A percentile compares a stretch with the other conserved stretches of the same genome.
Evolutionary conservation across 2,888 invertebrate species (phyloP).

Genomic region (Drosophila imparisetae): DNA sequence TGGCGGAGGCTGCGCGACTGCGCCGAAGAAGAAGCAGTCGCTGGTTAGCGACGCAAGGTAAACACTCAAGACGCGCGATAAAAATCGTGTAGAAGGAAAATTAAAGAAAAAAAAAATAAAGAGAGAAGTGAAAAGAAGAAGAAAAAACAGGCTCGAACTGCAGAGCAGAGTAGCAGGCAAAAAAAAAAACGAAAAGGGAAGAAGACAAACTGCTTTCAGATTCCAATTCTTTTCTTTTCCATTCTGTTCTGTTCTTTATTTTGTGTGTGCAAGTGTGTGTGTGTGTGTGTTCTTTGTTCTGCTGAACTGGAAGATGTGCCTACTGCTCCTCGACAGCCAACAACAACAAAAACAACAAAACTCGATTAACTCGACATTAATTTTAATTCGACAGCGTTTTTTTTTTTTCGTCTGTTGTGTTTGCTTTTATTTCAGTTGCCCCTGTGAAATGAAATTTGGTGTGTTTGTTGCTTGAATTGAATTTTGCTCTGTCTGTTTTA

Average conservation of each 20-base stretch:
- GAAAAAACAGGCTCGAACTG: constrained; percentile 54
- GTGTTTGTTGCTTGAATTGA: constrained; percentile 57
- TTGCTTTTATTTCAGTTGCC: constrained; percentile 37
- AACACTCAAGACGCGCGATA: constrained; percentile 62
- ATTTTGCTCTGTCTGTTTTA: constrained; percentile 55
- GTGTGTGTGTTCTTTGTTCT: constrained; percentile 52
- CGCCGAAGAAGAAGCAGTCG: constrained; percentile 23
- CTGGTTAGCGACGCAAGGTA: constrained; percentile 52
- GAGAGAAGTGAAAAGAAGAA: constrained; percentile 20
- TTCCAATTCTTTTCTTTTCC: constrained; percentile 65
- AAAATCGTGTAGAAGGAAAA: constrained; percentile 58
- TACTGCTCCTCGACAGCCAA: constrained; percentile 50
- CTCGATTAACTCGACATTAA: constrained; percentile 83
- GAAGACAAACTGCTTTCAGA: constrained; percentile 81
- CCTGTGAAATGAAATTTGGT: constrained; percentile 42
- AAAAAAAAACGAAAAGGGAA: constrained; percentile 55
- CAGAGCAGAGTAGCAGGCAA: constrained; percentile 35
- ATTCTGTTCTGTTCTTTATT: constrained; percentile 21
- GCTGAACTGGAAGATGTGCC: constrained; percentile 61
- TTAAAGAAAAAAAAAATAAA: constrained; percentile 23
- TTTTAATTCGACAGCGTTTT: constrained; percentile 83
- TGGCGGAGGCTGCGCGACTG: constrained; percentile 71
- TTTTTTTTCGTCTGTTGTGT: constrained; percentile 34
- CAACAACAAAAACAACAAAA: constrained; percentile 74
- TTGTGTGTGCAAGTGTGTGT: constrained; percentile 9